Evolutionary conservation across 2,113 vertebrate genomes (phyloP).

Genomic region (Copsychus sechellarum): DNA sequence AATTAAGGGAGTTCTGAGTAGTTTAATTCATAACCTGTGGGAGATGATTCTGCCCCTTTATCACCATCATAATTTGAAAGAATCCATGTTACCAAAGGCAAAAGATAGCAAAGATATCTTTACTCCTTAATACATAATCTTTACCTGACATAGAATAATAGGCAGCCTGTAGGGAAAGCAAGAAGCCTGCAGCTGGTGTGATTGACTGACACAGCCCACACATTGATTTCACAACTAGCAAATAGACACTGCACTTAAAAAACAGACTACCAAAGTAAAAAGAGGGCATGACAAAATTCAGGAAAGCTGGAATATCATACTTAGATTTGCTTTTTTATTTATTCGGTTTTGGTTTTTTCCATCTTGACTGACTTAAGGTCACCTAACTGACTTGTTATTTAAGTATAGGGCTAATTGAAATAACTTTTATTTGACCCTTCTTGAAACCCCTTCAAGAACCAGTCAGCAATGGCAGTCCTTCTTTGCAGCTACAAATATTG

Average conservation of each 20-base stretch:
- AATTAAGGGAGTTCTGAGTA: background rate
- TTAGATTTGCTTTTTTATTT: background rate
- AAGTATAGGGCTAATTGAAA: background rate
- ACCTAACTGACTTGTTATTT: slow-evolving; percentile 8
- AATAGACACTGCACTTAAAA: background rate
- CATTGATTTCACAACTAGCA: background rate
- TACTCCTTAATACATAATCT: background rate
- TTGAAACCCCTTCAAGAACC: background rate
- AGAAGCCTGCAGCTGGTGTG: background rate
- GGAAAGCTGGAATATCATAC: background rate
- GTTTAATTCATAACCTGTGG: accelerated
- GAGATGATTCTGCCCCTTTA: background rate
- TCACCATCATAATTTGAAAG: background rate
- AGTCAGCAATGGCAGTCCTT: slow-evolving; percentile 4
- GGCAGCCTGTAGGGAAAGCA: background rate
- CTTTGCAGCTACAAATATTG: slow-evolving; percentile 14
- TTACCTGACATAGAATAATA: background rate
- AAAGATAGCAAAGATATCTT: background rate
- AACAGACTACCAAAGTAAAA: background rate
- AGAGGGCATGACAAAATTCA: background rate
- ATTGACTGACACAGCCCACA: background rate
- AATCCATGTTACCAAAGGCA: background rate
- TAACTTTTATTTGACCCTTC: slow-evolving; percentile 39
- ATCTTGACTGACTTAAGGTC: background rate
- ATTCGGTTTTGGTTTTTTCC: background rate